Conservation (phyloP, 2,888 invertebrate genomes). For the Nymphalis urticae region DNA sequence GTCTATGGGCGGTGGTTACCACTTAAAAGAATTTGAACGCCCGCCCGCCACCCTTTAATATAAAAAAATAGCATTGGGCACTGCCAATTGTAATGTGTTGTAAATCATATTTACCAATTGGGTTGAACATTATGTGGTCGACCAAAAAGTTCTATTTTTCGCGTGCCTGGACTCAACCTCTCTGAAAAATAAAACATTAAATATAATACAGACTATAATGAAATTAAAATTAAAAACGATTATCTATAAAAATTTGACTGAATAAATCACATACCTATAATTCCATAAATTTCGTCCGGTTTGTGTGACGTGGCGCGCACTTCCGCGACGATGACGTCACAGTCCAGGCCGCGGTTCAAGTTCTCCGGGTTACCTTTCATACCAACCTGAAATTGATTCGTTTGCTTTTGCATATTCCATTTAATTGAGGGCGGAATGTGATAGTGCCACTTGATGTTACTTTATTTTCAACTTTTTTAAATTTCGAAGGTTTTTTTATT, state of each 20-base stretch:
- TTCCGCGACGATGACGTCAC: slow-evolving; percentile 99
- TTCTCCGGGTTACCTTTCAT: slow-evolving; percentile 97
- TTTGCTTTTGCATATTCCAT: too few relatives aligned
- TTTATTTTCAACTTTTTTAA: too few relatives aligned
- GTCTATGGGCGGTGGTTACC: too few relatives aligned
- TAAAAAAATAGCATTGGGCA: too few relatives aligned
- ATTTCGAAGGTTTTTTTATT: too few relatives aligned
- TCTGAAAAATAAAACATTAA: slow-evolving; percentile 74
- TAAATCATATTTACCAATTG: slow-evolving; percentile 86
- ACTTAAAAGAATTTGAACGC: too few relatives aligned
- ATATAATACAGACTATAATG: background rate
- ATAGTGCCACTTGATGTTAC: too few relatives aligned
- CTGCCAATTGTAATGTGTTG: background rate
- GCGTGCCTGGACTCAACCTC: slow-evolving; percentile 96
- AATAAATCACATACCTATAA: slow-evolving; percentile 82
- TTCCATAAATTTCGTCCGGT: slow-evolving; percentile 99
- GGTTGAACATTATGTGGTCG: slow-evolving; percentile 98
- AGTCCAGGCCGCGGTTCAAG: slow-evolving; percentile 95
- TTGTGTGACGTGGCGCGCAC: slow-evolving; percentile 99
- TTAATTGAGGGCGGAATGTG: too few relatives aligned
- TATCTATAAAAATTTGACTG: background rate
- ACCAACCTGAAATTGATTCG: slow-evolving; percentile 84
- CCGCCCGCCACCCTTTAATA: too few relatives aligned
- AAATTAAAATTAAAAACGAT: background rate
- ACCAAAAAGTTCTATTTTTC: slow-evolving; percentile 98